Evolutionary conservation across 2,113 vertebrate species (phyloP).

Genomic region (Nettapus auritus): DNA sequence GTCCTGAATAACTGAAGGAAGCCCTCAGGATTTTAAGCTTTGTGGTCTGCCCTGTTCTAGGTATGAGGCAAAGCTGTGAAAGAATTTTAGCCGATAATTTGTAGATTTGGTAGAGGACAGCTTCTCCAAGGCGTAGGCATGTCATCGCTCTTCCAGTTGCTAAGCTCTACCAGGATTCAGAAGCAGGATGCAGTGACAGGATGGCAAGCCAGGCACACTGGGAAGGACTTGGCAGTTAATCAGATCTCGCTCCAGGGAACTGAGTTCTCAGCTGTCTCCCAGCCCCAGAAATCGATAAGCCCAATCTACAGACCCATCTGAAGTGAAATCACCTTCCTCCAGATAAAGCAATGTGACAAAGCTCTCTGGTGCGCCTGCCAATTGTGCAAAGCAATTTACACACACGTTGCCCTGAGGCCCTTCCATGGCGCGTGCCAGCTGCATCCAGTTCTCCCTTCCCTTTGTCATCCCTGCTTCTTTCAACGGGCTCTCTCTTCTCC

Average conservation of each 20-base stretch:
- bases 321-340: neutral
- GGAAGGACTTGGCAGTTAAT: neutral
- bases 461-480: neutral
- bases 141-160: neutral
- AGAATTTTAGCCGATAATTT: neutral
- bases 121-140: neutral
- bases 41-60: neutral
- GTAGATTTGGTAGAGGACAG: neutral
- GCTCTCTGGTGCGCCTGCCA: neutral
- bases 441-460: neutral
- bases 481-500: neutral
- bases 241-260: conserved; percentile 34
- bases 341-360: conserved; percentile 21
- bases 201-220: neutral
- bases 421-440: neutral
- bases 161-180: neutral
- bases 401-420: neutral
- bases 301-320: conserved; percentile 42
- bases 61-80: neutral
- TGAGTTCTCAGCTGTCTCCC: conserved; percentile 15
- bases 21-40: neutral
- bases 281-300: conserved; percentile 38
- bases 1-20: neutral
- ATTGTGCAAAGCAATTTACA: conserved; percentile 14
- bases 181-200: neutral